Evolutionary conservation across 2,113 vertebrate genomes (phyloP).

Genomic region (Hoplias malabaricus): DNA sequence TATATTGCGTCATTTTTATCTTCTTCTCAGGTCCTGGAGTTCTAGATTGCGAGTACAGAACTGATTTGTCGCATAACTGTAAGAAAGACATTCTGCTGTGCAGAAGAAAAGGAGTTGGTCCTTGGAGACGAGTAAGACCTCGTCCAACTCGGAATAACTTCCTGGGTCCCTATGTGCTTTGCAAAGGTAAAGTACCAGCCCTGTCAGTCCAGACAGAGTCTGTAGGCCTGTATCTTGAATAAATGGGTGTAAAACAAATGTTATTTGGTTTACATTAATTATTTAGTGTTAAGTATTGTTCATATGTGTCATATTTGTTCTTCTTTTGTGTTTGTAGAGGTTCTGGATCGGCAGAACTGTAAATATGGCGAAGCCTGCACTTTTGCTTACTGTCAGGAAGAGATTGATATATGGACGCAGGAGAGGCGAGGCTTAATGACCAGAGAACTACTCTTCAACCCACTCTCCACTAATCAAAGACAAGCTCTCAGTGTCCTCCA

Average conservation of each 20-base stretch:
- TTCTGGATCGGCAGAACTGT: conserved; percentile 85
- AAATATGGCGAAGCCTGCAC: conserved; percentile 92
- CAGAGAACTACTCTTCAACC: conserved; percentile 85
- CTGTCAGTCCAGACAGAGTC: no score
- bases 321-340: conserved; percentile 75
- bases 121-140: conserved; percentile 87
- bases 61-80: conserved; percentile 86
- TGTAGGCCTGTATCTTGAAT: no score
- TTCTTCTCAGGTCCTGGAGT: conserved; percentile 76
- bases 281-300: no score
- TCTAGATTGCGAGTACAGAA: conserved; percentile 80
- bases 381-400: conserved; percentile 95
- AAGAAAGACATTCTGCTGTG: conserved; percentile 83
- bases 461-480: conserved; percentile 71
- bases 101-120: conserved; percentile 73
- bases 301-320: no score
- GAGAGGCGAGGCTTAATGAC: conserved; percentile 89
- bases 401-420: conserved; percentile 94
- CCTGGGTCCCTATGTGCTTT: conserved; percentile 84
- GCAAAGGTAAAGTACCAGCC: conserved; percentile 77
- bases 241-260: no score
- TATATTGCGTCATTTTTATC: neutral
- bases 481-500: conserved; percentile 78
- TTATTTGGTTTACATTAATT: no score
- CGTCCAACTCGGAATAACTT: conserved; percentile 83